phyloP scores from a whole-genome alignment of 1,140 invertebrate genomes.

The Temnothorax nylanderi region DNA sequence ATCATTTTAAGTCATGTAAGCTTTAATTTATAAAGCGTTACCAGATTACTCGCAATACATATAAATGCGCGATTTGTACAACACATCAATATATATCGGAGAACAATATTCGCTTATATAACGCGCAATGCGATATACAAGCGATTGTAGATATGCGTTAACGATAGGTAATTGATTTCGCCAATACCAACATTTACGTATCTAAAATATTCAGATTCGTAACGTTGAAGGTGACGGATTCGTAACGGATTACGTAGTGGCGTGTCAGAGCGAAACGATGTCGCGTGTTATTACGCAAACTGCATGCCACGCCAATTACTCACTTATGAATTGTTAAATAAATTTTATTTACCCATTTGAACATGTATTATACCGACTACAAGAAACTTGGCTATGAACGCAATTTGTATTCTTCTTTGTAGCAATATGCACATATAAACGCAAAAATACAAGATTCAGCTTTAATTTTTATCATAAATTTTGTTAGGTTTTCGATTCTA shows the following conservation, averaged over 20 bases:
- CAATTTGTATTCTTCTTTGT: background rate
- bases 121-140: background rate
- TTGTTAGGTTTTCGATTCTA: background rate
- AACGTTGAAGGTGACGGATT: background rate
- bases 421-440: background rate
- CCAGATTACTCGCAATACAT: background rate
- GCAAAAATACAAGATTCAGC: background rate
- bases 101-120: background rate
- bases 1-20: background rate
- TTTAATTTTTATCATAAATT: background rate
- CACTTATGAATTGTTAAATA: slow-evolving; percentile 4
- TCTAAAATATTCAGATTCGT: slow-evolving; percentile 20
- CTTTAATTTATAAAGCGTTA: background rate
- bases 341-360: slow-evolving; percentile 21
- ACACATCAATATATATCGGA: background rate
- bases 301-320: slow-evolving; percentile 15
- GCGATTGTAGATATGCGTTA: background rate
- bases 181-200: background rate
- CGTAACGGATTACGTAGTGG: slow-evolving; percentile 2
- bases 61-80: background rate
- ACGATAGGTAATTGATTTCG: slow-evolving; percentile 18
- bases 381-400: background rate
- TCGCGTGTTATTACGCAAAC: slow-evolving; percentile 18
- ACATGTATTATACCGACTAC: background rate
- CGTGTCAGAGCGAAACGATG: background rate